Evolutionary conservation across 2,888 invertebrate genomes (phyloP).

Genomic region (Alsophila aescularia): DNA sequence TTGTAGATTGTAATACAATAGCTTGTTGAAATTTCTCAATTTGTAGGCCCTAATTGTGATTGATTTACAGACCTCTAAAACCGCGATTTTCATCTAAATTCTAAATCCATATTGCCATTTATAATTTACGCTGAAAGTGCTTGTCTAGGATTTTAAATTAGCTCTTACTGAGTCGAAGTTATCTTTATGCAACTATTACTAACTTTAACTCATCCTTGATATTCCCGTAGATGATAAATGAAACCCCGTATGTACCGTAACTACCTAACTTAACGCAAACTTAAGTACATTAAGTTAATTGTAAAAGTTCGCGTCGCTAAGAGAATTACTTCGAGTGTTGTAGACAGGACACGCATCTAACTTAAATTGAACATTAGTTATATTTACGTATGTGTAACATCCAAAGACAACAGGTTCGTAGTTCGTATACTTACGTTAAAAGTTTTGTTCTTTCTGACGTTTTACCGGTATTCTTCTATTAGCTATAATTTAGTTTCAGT

Average conservation of each 20-base stretch:
- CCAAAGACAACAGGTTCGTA: background rate
- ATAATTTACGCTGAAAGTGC: no score
- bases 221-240: constrained; percentile 6
- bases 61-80: no score
- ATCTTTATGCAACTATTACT: no score
- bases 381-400: background rate
- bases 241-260: constrained; percentile 15
- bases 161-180: no score
- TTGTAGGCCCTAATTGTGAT: no score
- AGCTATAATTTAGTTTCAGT: background rate
- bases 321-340: constrained; percentile 26
- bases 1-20: no score
- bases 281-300: constrained; percentile 32
- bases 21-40: no score
- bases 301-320: constrained; percentile 30
- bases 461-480: background rate
- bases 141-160: no score
- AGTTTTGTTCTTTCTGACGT: background rate
- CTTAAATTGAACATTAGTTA: constrained; percentile 30
- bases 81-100: no score
- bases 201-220: no score
- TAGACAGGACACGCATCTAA: constrained; percentile 26
- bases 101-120: no score
- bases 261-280: constrained; percentile 25
- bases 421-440: background rate